A percentile compares a stretch with the other conserved stretches of the same genome.
phyloP scores from a whole-genome alignment of 2,888 invertebrate genomes.

The Stegophylla sp. region DNA sequence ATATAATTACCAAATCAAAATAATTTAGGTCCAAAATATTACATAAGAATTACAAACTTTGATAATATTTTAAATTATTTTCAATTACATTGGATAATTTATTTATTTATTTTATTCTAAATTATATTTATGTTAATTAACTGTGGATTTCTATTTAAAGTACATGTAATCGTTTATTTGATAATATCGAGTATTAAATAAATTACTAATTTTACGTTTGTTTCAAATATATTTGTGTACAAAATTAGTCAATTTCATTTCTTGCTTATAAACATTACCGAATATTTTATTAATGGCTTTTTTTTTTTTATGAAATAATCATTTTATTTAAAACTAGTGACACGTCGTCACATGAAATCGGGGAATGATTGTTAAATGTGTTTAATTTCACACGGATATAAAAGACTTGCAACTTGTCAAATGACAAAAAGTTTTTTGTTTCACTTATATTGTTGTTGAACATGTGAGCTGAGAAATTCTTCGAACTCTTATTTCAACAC shows the following conservation, averaged over 20 bases:
- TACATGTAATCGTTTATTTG: neutral
- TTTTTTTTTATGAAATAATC: neutral
- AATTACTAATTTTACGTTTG: neutral
- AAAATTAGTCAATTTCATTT: neutral
- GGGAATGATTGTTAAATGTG: neutral
- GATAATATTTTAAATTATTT: neutral
- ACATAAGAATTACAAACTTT: neutral
- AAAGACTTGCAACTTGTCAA: conserved; percentile 1
- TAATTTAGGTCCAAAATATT: neutral
- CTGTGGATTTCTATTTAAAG: too few relatives aligned
- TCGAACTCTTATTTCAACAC: conserved; percentile 19
- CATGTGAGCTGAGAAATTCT: conserved; percentile 22
- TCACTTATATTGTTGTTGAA: conserved; percentile 40
- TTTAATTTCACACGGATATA: neutral
- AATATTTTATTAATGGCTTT: too few relatives aligned
- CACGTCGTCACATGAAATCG: neutral
- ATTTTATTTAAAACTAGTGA: neutral
- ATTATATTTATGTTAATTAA: too few relatives aligned
- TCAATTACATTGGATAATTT: neutral
- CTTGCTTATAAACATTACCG: neutral
- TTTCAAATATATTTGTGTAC: neutral
- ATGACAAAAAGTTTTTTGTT: conserved; percentile 37
- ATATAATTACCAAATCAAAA: too few relatives aligned
- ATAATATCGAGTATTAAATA: neutral
- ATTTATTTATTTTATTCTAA: too few relatives aligned